Base-by-base conservation (phyloP, 2,113 vertebrate species). In the Addax nasomaculatus region DNA sequence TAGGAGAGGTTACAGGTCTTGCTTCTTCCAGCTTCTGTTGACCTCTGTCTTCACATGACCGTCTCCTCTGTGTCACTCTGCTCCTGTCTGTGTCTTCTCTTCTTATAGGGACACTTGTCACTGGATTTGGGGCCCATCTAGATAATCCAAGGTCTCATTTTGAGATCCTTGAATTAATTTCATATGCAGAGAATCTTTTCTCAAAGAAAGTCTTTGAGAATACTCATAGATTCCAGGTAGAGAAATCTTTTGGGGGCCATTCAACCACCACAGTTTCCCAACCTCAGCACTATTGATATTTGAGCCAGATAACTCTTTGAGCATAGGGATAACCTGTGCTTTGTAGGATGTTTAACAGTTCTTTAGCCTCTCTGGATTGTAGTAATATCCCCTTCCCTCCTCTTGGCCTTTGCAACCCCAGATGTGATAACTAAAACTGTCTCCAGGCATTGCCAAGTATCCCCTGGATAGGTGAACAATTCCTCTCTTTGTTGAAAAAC, bases 111-210 rank as follows among this genome's bases (percentile, higher is more conserved):
- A 57, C 7, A 62, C 3, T 87, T 81, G n/a, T 33, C 23, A 43
- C 23, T 95, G n/a, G n/a, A 81, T 93, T 67, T 11, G 43, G 47
- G 3, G n/a, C 13, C 27, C 11, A 73, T 33, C 17, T 62, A 23
- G 55, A 87, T 90, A 86, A 55, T 57, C 70, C 43, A 97, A 9
- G 80, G 57, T 57, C 25, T 93, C 12, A 51, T 57, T 60, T 87
- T 25, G 16, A 79, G 53, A 94, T 64, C 15, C 39, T 86, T 84
- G 67, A 90, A 89, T 58, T 58, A 80, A 57, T 70, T 86, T 51
- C 3, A 81, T 73, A 19, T 58, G 29, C 16, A 60, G 58, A 93
- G 57, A 70, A 5, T 0, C 29, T 57, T 79, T 70, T 36, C 21
- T 16, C 8, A 70, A 90, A 81, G 53, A 13, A 17, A 3, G 7